phyloP scores from a whole-genome alignment of 2,888 invertebrate genomes.

The Chalcosyrphus nemorum region DNA sequence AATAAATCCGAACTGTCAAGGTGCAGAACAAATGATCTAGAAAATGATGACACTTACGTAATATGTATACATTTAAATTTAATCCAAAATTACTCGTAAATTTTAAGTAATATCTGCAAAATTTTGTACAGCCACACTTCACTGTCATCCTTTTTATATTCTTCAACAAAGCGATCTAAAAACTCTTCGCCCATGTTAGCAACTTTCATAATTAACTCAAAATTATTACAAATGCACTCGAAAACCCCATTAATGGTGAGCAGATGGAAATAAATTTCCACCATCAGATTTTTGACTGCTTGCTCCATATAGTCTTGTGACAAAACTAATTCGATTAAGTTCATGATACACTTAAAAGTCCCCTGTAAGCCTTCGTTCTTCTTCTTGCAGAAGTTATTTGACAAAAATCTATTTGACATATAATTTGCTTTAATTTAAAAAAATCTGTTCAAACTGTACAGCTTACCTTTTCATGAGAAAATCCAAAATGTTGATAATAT shows the following conservation, averaged over 20 bases:
- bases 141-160: background rate
- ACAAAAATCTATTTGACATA: background rate
- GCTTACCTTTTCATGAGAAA: constrained; percentile 46
- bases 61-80: background rate
- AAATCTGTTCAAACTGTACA: background rate
- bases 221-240: constrained; percentile 6
- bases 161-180: background rate
- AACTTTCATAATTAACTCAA: constrained; percentile 32
- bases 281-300: constrained; percentile 13
- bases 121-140: constrained; percentile 58
- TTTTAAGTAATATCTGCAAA: constrained; percentile 13
- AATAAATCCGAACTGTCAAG: background rate
- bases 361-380: background rate
- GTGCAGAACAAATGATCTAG: constrained; percentile 15
- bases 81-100: constrained; percentile 31
- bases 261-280: constrained; percentile 35
- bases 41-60: background rate
- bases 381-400: background rate
- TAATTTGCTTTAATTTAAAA: background rate
- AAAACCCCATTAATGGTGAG: background rate
- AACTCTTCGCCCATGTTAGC: constrained; percentile 32
- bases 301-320: background rate
- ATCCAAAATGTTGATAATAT: constrained; percentile 38
- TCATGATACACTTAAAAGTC: constrained; percentile 37
- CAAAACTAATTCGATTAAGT: constrained; percentile 32